These are phyloP conservation scores for Drosophila flavopinicola DNA, from an alignment of 2,888 invertebrate genomes.

Conservation along the genomic window DNA sequence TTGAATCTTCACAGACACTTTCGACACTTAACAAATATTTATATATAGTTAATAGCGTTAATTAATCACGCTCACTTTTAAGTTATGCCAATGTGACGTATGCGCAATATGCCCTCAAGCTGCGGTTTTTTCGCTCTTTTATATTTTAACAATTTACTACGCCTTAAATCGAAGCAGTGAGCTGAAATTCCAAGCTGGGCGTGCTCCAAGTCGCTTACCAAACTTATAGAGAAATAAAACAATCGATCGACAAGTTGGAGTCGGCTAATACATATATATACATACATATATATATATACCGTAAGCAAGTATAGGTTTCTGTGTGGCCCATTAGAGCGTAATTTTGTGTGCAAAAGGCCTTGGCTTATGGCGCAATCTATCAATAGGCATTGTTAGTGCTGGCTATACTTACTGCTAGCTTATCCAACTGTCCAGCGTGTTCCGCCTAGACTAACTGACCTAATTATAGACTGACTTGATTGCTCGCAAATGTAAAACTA, in stretches of 20 bases:
- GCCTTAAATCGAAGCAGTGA: conserved; percentile 19
- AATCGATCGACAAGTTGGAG: conserved; percentile 32
- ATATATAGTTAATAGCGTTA: conserved; percentile 2
- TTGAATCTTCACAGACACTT: neutral
- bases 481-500: neutral
- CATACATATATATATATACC: conserved; percentile 2
- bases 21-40: conserved; percentile 8
- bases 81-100: conserved; percentile 2
- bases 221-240: conserved; percentile 27
- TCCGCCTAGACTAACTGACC: conserved; percentile 10
- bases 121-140: conserved; percentile 17
- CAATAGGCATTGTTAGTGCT: neutral
- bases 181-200: conserved; percentile 71
- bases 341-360: conserved; percentile 37
- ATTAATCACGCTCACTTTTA: conserved; percentile 44
- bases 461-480: neutral
- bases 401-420: conserved; percentile 8
- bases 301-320: neutral
- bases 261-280: conserved; percentile 1
- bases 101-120: conserved; percentile 42
- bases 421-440: conserved; percentile 13
- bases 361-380: conserved; percentile 45
- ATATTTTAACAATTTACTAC: conserved; percentile 43
- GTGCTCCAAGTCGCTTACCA: conserved; percentile 53
- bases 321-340: conserved; percentile 46